A percentile compares a stretch with the other conserved stretches of the same genome.
Conservation (phyloP, 1,140 invertebrate species). For the Akabosia matsudoensis region DNA sequence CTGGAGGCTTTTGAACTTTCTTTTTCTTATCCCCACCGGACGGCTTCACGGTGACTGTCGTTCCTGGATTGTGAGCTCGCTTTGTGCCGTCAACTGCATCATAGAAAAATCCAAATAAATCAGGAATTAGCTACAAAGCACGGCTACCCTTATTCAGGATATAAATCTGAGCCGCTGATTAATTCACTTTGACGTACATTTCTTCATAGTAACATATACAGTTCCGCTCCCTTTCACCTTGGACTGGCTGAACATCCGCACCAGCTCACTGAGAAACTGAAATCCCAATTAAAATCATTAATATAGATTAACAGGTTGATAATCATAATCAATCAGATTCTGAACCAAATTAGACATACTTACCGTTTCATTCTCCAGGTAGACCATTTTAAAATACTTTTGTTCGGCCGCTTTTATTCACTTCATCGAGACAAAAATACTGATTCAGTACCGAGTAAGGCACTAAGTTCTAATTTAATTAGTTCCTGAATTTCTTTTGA, state of each 20-base stretch:
- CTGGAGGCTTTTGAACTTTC: slow-evolving; percentile 59
- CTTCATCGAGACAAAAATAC: too few relatives aligned
- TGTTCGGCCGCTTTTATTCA: too few relatives aligned
- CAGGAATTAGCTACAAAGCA: neutral
- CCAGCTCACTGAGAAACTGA: slow-evolving; percentile 55
- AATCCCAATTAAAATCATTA: too few relatives aligned
- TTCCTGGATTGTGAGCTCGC: neutral
- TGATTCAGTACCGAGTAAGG: neutral
- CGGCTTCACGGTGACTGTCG: neutral
- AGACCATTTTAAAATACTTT: slow-evolving; percentile 36
- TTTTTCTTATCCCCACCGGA: slow-evolving; percentile 44
- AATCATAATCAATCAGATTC: too few relatives aligned
- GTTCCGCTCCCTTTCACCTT: slow-evolving; percentile 53
- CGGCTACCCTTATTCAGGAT: neutral
- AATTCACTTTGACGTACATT: slow-evolving; percentile 51
- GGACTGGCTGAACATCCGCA: slow-evolving; percentile 54
- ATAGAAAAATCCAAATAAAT: neutral
- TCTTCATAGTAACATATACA: slow-evolving; percentile 54
- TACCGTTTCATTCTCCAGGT: slow-evolving; percentile 43
- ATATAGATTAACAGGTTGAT: too few relatives aligned
- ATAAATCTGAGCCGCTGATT: neutral
- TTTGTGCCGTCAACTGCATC: slow-evolving; percentile 6
- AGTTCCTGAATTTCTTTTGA: too few relatives aligned
- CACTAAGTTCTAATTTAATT: too few relatives aligned
- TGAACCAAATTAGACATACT: too few relatives aligned